Evolutionary conservation across 2,888 invertebrate species (phyloP), one percentile per base, ranked within the genome.

Genomic region (Hedychridium roseum): DNA sequence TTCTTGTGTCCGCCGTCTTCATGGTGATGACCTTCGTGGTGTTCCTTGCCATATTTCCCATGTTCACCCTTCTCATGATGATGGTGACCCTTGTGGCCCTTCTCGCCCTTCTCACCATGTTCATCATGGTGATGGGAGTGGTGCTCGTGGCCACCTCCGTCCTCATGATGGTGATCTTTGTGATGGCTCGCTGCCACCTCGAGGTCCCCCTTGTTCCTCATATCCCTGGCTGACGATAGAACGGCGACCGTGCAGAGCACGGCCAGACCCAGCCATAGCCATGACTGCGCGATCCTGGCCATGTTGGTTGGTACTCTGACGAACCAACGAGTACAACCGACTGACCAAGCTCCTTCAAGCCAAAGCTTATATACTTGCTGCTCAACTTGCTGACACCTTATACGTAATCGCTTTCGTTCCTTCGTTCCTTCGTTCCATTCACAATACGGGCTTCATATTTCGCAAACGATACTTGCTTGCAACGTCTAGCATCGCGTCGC

Each of bases 41-140:
- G 80, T 21, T 86, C 84, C 50, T 86, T 83, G 0, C 81, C 84
- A 57, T 85, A 83, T 68, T 83, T 81, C 0, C 85, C 86, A 43
- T 85, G 84, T 7, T 83, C 81, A 3, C 83, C 84, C 41, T 85
- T 82, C 64, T 91, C 88, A 80, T 89, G 89, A 68, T 90, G 87
- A 70, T 90, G 89, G 62, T 87, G 84, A 16, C 85, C 85, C 69
- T 89, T 88, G 79, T 90, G 87, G 0, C 91, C 92, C 66, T 91
- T 91, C 50, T 90, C 89, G 0, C 88, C 89, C 70, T 92, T 90
- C 54, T 88, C 87, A 0, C 88, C 90, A 69, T 90, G 85, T 26
- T 86, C 85, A 49, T 85, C 83, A 70, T 88, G 86, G 66, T 89
- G 88, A 47, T 88, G 84, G 1, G 83, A 83, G 60, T 88, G 86